phyloP scores from a whole-genome alignment of 2,797 vertebrate genomes.

The Halcyon badia region DNA sequence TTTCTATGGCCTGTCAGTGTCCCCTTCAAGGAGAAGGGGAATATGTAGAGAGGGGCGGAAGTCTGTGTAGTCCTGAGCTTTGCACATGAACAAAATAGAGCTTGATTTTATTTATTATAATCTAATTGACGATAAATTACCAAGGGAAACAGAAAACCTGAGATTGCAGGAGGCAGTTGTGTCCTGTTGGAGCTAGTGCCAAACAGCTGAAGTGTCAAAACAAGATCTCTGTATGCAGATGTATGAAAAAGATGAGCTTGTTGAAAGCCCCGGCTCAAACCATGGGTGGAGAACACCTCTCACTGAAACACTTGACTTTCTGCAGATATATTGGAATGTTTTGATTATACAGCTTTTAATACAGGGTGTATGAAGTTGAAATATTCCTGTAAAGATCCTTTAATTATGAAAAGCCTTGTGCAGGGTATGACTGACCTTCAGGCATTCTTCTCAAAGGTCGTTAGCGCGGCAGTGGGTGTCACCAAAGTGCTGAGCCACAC shows the following conservation, averaged over 20 bases:
- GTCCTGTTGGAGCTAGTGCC: background rate
- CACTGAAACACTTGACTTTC: background rate
- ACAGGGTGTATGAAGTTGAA: background rate
- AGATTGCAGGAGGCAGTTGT: background rate
- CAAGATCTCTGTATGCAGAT: background rate
- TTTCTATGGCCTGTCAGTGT: background rate
- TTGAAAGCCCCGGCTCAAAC: background rate
- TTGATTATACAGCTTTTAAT: background rate
- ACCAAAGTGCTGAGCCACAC: background rate
- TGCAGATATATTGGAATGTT: background rate
- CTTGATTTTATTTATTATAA: background rate
- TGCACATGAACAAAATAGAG: background rate
- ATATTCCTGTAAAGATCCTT: background rate
- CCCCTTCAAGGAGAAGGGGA: rapidly evolving
- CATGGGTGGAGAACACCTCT: background rate
- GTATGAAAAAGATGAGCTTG: background rate
- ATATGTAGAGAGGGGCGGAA: rapidly evolving
- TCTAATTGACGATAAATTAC: background rate
- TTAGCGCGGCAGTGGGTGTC: background rate
- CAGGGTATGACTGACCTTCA: background rate
- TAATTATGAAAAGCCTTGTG: background rate
- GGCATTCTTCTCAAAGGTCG: background rate
- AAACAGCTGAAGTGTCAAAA: background rate
- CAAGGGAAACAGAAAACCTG: background rate
- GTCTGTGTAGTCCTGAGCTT: background rate